Percentiles rank a stretch among this genome's conserved stretches.
Evolutionary conservation across 1,140 invertebrate genomes (phyloP).

Genomic region (Babylonia areolata): DNA sequence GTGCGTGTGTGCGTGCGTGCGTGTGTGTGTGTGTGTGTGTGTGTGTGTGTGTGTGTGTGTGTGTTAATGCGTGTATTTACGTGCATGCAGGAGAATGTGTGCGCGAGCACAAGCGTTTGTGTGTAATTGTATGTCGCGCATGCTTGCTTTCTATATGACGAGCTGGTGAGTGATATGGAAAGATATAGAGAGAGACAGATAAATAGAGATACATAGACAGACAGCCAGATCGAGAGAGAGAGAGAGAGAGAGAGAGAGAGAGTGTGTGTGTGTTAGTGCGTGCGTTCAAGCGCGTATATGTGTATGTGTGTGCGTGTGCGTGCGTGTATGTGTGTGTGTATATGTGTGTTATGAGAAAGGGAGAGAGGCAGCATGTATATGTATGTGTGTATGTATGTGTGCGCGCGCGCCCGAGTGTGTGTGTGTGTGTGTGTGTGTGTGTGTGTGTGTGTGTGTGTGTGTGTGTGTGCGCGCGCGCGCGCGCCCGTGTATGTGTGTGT

Average conservation of each 20-base stretch:
- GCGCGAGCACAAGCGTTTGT: not conserved
- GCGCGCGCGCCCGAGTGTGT: not conserved
- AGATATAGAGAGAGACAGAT: too few species aligned
- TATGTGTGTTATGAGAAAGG: not conserved
- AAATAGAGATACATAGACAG: too few species aligned
- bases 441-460: conserved; percentile 18
- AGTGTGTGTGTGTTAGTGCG: not conserved
- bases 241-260: too few species aligned
- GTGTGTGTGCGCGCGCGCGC: not conserved
- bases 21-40: not conserved
- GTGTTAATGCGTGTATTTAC: not conserved
- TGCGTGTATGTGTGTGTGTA: not conserved
- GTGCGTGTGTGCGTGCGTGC: not conserved
- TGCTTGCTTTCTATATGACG: too few species aligned
- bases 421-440: conserved; percentile 6
- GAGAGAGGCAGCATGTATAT: not conserved
- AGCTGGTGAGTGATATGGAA: too few species aligned
- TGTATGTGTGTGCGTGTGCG: not conserved
- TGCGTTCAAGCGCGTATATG: too few species aligned
- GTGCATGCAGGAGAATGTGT: not conserved
- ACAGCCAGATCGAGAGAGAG: too few species aligned
- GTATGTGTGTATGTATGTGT: conserved; percentile 1
- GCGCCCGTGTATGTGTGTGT: too few species aligned
- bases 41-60: not conserved
- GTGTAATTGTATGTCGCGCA: not conserved